Evolutionary conservation across 2,888 invertebrate species (phyloP).

Genomic region (Eupithecia exiguata): DNA sequence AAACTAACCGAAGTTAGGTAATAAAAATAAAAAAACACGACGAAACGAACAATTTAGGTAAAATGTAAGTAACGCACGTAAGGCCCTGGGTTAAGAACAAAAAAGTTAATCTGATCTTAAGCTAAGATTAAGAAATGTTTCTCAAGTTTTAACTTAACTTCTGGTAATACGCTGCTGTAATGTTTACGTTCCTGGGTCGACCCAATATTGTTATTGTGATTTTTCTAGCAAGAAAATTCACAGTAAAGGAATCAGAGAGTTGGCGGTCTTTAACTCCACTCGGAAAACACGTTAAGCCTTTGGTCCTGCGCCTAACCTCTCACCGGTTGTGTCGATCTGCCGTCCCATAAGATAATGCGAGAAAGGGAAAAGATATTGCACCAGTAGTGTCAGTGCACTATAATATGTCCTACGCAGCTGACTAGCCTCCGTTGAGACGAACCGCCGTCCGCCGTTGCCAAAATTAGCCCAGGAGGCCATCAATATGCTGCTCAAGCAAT

Average conservation of each 20-base stretch:
- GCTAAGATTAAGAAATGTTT: not conserved
- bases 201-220: not conserved
- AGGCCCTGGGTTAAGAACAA: not conserved
- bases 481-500: not conserved
- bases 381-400: too few species aligned
- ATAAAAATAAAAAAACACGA: constrained; percentile 17
- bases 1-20: constrained; percentile 27
- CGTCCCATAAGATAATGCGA: not conserved
- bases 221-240: not conserved
- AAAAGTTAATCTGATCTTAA: not conserved
- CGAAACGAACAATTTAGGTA: not conserved
- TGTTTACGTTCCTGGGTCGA: not conserved
- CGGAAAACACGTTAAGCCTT: not conserved
- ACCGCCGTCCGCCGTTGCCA: too few species aligned
- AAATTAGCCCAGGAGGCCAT: not conserved
- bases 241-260: not conserved
- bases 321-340: not conserved
- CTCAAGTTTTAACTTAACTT: not conserved
- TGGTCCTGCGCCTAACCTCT: not conserved
- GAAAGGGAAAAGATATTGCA: not conserved
- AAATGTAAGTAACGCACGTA: constrained; percentile 4
- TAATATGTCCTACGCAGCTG: not conserved
- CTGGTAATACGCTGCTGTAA: too few species aligned
- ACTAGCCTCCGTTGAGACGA: not conserved
- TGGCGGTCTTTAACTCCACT: not conserved